Percentiles rank a stretch among this genome's conserved stretches.
phyloP scores from a whole-genome alignment of 2,888 invertebrate species.

The Lottia scabra region DNA sequence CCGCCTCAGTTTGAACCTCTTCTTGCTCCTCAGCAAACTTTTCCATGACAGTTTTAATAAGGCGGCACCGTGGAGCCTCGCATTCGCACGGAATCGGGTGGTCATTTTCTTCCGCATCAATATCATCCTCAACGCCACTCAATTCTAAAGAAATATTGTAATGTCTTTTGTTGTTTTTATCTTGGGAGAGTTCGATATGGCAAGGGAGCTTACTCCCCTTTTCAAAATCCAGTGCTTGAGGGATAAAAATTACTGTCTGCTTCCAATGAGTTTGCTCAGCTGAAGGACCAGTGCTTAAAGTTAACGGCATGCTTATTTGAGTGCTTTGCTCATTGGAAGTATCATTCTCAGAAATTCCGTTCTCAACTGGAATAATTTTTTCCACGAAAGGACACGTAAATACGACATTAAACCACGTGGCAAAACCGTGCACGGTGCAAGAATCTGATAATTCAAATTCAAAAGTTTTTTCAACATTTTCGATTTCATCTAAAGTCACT shows the following conservation, averaged over 20 bases:
- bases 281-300: slow-evolving; percentile 84
- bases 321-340: background rate
- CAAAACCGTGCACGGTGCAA: slow-evolving; percentile 63
- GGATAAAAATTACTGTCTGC: slow-evolving; percentile 89
- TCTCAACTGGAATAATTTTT: background rate
- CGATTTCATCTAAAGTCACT: slow-evolving; percentile 50
- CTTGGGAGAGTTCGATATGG: slow-evolving; percentile 48
- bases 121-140: slow-evolving; percentile 33
- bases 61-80: slow-evolving; percentile 46
- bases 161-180: slow-evolving; percentile 45
- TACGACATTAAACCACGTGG: slow-evolving; percentile 65
- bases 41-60: slow-evolving; percentile 56
- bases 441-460: slow-evolving; percentile 42
- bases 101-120: slow-evolving; percentile 35
- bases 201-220: slow-evolving; percentile 72
- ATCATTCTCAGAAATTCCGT: background rate
- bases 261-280: slow-evolving; percentile 90
- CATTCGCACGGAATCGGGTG: slow-evolving; percentile 61
- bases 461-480: slow-evolving; percentile 40
- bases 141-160: slow-evolving; percentile 58
- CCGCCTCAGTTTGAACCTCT: slow-evolving; percentile 51
- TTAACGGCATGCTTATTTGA: slow-evolving; percentile 69
- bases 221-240: slow-evolving; percentile 79
- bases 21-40: slow-evolving; percentile 56
- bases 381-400: slow-evolving; percentile 36